phyloP scores from a whole-genome alignment of 2,888 invertebrate genomes.

The Heteromurus nitidus region DNA sequence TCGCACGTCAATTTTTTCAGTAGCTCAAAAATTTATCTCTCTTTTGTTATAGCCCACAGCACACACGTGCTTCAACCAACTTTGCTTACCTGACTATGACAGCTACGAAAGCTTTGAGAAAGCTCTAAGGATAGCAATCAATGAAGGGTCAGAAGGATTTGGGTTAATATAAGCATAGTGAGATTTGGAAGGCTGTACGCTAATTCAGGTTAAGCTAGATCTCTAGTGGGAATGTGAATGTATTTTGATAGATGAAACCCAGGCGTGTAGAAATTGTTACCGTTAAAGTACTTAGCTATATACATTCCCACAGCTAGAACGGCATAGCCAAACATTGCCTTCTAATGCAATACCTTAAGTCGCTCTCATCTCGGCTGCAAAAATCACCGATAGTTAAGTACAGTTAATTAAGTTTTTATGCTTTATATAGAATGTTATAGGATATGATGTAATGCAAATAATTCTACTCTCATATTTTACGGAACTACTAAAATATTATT shows the following conservation, averaged over 20 bases:
- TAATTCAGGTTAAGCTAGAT: not conserved
- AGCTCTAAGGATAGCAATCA: slow-evolving; percentile 91
- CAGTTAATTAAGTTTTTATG: not conserved
- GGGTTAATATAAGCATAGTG: slow-evolving; percentile 80
- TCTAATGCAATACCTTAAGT: slow-evolving; percentile 58
- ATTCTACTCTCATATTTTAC: not conserved
- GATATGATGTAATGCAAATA: slow-evolving; percentile 44
- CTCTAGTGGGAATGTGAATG: not conserved
- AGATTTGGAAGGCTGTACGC: not conserved
- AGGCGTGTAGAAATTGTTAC: not conserved
- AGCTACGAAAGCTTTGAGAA: slow-evolving; percentile 94
- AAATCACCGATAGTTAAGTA: not conserved
- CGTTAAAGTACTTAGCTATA: slow-evolving; percentile 18
- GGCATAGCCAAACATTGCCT: slow-evolving; percentile 65
- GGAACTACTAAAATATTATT: not conserved
- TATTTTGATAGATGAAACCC: not conserved
- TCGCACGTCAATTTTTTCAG: no score
- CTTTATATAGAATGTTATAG: slow-evolving; percentile 7
- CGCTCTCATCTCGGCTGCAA: not conserved
- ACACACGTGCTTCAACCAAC: slow-evolving; percentile 96
- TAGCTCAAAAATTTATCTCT: slow-evolving; percentile 14
- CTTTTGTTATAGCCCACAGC: slow-evolving; percentile 82
- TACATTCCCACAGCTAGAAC: slow-evolving; percentile 54
- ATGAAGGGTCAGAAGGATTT: slow-evolving; percentile 96
- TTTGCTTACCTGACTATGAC: slow-evolving; percentile 96